These are phyloP conservation scores for Zaprionus tsacasi DNA, from an alignment of 1,140 invertebrate species.

Conservation along the genomic window DNA sequence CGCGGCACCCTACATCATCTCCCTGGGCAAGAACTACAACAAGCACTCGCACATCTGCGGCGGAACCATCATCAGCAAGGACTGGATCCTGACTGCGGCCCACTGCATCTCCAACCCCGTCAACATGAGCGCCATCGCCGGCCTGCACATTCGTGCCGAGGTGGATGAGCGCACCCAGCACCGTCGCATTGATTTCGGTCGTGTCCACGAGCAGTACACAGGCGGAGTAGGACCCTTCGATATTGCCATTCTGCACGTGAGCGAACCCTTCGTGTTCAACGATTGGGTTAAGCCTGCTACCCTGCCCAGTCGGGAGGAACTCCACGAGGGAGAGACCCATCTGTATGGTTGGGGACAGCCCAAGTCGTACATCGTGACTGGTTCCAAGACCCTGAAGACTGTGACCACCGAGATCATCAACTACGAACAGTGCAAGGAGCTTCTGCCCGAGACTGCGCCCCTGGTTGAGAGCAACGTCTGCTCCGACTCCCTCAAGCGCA, in stretches of 20 bases:
- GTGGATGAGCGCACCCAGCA: conserved; percentile 85
- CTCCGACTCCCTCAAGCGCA: conserved; percentile 86
- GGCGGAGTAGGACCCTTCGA: conserved; percentile 86
- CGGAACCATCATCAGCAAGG: conserved; percentile 67
- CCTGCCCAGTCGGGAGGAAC: conserved; percentile 83
- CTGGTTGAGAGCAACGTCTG: conserved; percentile 86
- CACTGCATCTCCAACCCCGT: conserved; percentile 65
- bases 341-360: conserved; percentile 86
- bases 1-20: conserved; percentile 79
- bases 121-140: conserved; percentile 71
- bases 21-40: conserved; percentile 43
- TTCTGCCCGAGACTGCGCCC: conserved; percentile 64
- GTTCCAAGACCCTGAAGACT: conserved; percentile 82
- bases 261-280: conserved; percentile 85
- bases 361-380: conserved; percentile 44
- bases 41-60: conserved; percentile 76
- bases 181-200: conserved; percentile 77
- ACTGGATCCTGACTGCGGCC: conserved; percentile 76
- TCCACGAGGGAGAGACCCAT: conserved; percentile 82
- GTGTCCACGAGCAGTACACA: conserved; percentile 85
- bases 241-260: conserved; percentile 87
- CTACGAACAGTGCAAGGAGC: conserved; percentile 50
- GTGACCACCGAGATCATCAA: conserved; percentile 82
- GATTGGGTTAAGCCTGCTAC: conserved; percentile 85
- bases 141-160: conserved; percentile 61